These are phyloP conservation scores for Aethes cnicana DNA, from an alignment of 2,888 invertebrate species.

Conservation along the genomic window DNA sequence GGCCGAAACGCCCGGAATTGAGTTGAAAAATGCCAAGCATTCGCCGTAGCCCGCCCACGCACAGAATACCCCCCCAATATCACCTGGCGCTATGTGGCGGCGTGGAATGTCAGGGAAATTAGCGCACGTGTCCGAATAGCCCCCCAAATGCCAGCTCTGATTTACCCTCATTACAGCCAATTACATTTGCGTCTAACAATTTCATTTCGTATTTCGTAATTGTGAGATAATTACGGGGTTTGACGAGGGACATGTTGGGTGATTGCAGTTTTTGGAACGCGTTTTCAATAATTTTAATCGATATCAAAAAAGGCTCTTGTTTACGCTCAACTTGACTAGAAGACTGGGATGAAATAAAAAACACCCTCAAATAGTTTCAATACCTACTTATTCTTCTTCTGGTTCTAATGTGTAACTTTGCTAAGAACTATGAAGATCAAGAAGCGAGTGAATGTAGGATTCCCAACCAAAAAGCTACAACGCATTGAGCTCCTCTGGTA, in stretches of 20 bases:
- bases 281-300: too few species aligned
- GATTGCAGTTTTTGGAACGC: slow-evolving; percentile 18
- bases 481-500: too few species aligned
- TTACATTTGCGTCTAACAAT: slow-evolving; percentile 42
- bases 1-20: neutral
- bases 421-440: too few species aligned
- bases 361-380: too few species aligned
- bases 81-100: slow-evolving; percentile 31
- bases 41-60: neutral
- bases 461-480: too few species aligned
- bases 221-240: slow-evolving; percentile 20
- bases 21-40: neutral
- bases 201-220: slow-evolving; percentile 34
- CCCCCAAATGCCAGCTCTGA: slow-evolving; percentile 49
- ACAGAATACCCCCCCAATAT: slow-evolving; percentile 20
- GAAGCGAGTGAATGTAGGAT: too few species aligned
- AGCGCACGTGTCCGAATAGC: slow-evolving; percentile 45
- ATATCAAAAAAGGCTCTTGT: too few species aligned
- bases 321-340: too few species aligned
- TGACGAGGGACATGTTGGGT: slow-evolving; percentile 23
- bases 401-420: too few species aligned
- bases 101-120: slow-evolving; percentile 54
- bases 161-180: slow-evolving; percentile 48
- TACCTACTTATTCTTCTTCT: too few species aligned
- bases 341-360: too few species aligned